A percentile compares a stretch with the other conserved stretches of the same genome.
phyloP scores from a whole-genome alignment of 2,113 vertebrate genomes.

The Gallinago undulata region DNA sequence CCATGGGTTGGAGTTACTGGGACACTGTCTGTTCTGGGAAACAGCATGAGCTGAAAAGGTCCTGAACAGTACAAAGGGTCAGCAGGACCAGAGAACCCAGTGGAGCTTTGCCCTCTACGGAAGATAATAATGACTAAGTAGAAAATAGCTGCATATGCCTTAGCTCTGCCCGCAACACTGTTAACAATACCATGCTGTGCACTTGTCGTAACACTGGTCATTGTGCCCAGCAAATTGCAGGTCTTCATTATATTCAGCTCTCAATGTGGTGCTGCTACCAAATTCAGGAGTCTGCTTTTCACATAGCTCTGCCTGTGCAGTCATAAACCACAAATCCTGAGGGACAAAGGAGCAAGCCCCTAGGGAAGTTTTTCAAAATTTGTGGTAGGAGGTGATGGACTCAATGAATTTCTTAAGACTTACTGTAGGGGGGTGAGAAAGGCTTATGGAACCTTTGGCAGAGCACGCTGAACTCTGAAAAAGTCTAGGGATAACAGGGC shows the following conservation, averaged over 20 bases:
- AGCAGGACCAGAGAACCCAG: not conserved
- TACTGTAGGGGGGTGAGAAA: not conserved
- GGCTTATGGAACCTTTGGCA: not conserved
- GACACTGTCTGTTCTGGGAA: not conserved
- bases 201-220: not conserved
- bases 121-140: not conserved
- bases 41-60: not conserved
- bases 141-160: not conserved
- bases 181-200: not conserved
- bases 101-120: not conserved
- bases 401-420: not conserved
- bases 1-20: not conserved
- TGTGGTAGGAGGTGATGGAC: not conserved
- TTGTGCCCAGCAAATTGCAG: not conserved
- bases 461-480: not conserved
- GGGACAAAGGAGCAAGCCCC: not conserved
- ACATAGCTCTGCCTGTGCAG: not conserved
- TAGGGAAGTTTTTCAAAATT: not conserved
- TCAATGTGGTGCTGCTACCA: not conserved
- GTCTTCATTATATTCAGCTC: not conserved
- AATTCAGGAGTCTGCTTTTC: not conserved
- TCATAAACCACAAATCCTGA: not conserved
- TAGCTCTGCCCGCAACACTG: not conserved
- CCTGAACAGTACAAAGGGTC: not conserved
- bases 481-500: not conserved